Percentiles rank a stretch among this genome's conserved stretches.
phyloP scores from a whole-genome alignment of 2,888 invertebrate genomes.

The Anarsia innoxiella region DNA sequence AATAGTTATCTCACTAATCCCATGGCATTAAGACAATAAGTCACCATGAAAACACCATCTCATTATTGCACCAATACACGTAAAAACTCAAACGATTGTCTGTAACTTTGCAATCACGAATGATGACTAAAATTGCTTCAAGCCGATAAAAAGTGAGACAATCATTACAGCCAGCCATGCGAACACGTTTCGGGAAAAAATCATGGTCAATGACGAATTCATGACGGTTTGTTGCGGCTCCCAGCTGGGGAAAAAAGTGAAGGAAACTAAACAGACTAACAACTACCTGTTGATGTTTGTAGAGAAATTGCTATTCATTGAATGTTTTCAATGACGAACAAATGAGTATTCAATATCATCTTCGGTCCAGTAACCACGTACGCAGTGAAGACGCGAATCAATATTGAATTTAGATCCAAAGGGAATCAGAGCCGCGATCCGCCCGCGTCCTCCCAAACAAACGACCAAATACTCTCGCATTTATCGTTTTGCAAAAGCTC shows the following conservation, averaged over 20 bases:
- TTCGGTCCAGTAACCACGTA: background rate
- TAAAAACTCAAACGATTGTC: conserved; percentile 15
- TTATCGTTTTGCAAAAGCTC: conserved; percentile 18
- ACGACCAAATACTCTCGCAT: conserved; percentile 14
- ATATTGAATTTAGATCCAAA: no score
- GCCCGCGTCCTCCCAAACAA: conserved; percentile 4
- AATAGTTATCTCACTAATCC: background rate
- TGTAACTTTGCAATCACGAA: conserved; percentile 15
- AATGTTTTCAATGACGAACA: background rate
- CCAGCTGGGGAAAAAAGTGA: background rate
- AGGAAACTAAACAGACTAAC: no score
- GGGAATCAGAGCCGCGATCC: background rate
- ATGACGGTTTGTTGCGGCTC: background rate
- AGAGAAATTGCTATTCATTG: background rate
- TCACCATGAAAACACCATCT: conserved; percentile 10
- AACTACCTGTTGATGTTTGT: background rate
- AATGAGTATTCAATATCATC: background rate
- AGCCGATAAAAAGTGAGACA: conserved; percentile 26
- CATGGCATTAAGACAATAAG: conserved; percentile 5
- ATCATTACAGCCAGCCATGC: conserved; percentile 20
- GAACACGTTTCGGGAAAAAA: conserved; percentile 12
- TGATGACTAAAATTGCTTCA: conserved; percentile 26
- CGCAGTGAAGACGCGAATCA: no score
- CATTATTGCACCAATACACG: conserved; percentile 13
- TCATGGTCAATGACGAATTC: conserved; percentile 13